phyloP scores from a whole-genome alignment of 2,113 vertebrate species.

The Antidorcas marsupialis region DNA sequence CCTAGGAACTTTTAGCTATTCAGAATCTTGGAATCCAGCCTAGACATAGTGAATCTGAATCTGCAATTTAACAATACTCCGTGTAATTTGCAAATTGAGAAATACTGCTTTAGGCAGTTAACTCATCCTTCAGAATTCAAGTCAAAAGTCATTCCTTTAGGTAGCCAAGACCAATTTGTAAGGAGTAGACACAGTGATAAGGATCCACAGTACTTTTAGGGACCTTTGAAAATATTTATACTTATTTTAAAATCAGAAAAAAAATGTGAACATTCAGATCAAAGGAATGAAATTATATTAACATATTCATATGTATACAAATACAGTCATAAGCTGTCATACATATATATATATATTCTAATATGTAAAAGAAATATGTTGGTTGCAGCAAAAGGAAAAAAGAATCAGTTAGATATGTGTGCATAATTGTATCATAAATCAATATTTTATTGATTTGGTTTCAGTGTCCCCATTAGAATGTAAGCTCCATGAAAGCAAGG shows the following conservation, averaged over 20 bases:
- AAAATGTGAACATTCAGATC: neutral
- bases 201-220: neutral
- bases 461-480: neutral
- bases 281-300: neutral
- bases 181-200: neutral
- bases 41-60: neutral
- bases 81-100: neutral
- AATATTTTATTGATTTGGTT: neutral
- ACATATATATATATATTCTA: neutral
- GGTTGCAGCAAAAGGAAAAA: neutral
- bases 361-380: neutral
- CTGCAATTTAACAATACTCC: neutral
- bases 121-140: neutral
- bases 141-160: neutral
- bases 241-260: neutral
- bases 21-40: neutral
- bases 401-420: neutral
- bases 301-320: neutral
- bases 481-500: neutral
- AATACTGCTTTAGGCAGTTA: neutral
- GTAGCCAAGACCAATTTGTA: neutral
- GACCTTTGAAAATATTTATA: neutral
- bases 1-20: neutral
- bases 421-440: neutral
- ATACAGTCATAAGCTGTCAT: neutral